These are phyloP conservation scores for Pollimyrus isidori DNA, from an alignment of 2,113 vertebrate species.

Conservation along the genomic window DNA sequence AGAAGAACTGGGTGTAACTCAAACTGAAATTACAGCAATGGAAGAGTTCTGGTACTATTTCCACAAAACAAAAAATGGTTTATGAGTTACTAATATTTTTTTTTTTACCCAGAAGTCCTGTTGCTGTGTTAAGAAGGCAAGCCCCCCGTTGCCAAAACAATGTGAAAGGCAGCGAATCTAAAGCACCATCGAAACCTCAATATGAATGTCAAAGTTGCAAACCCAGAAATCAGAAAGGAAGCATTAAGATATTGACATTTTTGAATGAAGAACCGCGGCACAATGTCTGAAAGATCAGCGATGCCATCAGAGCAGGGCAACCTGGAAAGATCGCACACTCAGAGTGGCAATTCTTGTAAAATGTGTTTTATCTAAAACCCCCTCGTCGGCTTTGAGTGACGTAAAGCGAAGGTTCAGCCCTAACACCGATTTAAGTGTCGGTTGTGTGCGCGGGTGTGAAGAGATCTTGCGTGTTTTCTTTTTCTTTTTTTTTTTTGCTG, in stretches of 20 bases:
- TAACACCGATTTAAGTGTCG: neutral
- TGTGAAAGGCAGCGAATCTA: neutral
- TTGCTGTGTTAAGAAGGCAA: neutral
- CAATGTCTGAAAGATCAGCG: neutral
- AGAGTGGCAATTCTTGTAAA: slow-evolving; percentile 3
- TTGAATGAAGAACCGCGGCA: neutral
- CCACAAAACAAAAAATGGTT: neutral
- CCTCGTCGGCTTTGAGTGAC: neutral
- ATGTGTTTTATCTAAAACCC: neutral
- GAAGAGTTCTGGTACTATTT: neutral
- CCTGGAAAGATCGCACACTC: slow-evolving; percentile 4
- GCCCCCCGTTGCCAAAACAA: neutral
- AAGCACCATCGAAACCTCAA: neutral
- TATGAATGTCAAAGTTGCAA: neutral
- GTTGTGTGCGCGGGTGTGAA: neutral
- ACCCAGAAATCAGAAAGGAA: slow-evolving; percentile 7
- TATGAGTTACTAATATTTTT: neutral
- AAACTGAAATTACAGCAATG: neutral
- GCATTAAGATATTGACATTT: neutral
- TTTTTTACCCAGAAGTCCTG: neutral
- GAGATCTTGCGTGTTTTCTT: neutral
- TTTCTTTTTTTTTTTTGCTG: neutral
- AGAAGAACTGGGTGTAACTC: neutral
- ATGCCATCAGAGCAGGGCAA: neutral
- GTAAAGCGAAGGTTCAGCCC: neutral